Evolutionary conservation across 1,140 invertebrate species (phyloP).

Genomic region (Vanessa tameamea): DNA sequence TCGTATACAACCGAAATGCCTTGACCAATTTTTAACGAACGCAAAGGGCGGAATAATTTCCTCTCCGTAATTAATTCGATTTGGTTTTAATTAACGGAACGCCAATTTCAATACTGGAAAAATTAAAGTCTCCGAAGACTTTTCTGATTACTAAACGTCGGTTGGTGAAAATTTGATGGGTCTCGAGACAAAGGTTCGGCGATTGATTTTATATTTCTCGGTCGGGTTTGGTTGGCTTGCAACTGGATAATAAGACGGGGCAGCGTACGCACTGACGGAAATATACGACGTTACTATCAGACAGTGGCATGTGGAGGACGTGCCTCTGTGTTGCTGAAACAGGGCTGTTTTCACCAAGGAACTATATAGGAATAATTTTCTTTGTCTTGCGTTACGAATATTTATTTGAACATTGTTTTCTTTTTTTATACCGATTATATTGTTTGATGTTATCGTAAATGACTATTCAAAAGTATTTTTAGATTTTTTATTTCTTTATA

Average conservation of each 20-base stretch:
- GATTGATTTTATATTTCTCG: slow-evolving; percentile 28
- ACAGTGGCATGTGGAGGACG: slow-evolving; percentile 61
- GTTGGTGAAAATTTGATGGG: slow-evolving; percentile 22
- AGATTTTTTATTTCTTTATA: too few species aligned
- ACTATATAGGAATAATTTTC: background rate
- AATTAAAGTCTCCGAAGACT: slow-evolving; percentile 66
- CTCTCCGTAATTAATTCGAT: slow-evolving; percentile 70
- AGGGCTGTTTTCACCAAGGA: slow-evolving; percentile 19
- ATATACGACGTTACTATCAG: slow-evolving; percentile 64
- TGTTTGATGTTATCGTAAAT: too few species aligned
- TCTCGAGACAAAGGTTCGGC: slow-evolving; percentile 8
- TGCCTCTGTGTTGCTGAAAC: slow-evolving; percentile 44
- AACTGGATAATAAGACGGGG: slow-evolving; percentile 51
- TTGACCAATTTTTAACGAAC: slow-evolving; percentile 39
- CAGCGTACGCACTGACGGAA: slow-evolving; percentile 53
- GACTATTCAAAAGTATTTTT: too few species aligned
- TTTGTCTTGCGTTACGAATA: background rate
- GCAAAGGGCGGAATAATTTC: slow-evolving; percentile 61
- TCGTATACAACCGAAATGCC: slow-evolving; percentile 17
- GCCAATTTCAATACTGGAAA: slow-evolving; percentile 65
- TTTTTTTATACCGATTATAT: too few species aligned
- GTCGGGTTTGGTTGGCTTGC: slow-evolving; percentile 17
- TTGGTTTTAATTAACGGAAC: slow-evolving; percentile 74
- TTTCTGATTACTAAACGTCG: slow-evolving; percentile 60
- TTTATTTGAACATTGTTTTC: too few species aligned